Percentiles rank a stretch among this genome's conserved stretches.
These are phyloP conservation scores for Stenotaenia linearis DNA, from an alignment of 2,888 invertebrate genomes.

Conservation along the genomic window DNA sequence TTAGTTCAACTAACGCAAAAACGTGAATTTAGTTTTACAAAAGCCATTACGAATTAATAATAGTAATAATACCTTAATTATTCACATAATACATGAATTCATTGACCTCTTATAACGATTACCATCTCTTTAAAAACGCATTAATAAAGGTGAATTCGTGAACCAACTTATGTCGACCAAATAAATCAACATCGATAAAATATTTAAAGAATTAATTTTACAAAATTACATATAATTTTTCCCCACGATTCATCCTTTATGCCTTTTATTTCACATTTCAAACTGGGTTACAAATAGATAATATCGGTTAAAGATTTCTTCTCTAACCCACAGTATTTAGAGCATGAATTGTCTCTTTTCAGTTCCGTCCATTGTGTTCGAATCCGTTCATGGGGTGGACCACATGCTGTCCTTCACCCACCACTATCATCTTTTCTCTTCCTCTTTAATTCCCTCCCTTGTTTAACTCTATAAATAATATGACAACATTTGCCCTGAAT, in stretches of 20 bases:
- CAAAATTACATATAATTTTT: not conserved
- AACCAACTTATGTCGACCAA: not conserved
- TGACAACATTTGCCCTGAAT: not conserved
- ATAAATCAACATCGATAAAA: not conserved
- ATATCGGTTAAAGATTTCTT: slow-evolving; percentile 21
- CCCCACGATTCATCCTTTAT: not conserved
- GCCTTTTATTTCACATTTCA: not conserved
- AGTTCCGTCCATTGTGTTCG: slow-evolving; percentile 19
- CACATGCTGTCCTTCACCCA: slow-evolving; percentile 26
- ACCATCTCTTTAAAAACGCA: not conserved
- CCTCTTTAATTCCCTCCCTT: not conserved
- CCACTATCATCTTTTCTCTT: not conserved
- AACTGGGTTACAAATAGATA: slow-evolving; percentile 14
- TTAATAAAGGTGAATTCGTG: slow-evolving; percentile 11
- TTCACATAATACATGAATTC: not conserved
- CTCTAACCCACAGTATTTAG: not conserved
- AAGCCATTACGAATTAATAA: too few species aligned
- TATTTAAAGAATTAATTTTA: not conserved
- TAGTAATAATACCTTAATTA: too few species aligned
- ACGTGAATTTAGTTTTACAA: too few species aligned
- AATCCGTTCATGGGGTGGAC: slow-evolving; percentile 16
- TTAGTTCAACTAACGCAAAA: too few species aligned
- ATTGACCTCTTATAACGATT: not conserved
- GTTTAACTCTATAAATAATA: slow-evolving; percentile 3
- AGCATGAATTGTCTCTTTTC: slow-evolving; percentile 26